phyloP scores from a whole-genome alignment of 2,888 invertebrate genomes.

The Drosophila pullipes region DNA sequence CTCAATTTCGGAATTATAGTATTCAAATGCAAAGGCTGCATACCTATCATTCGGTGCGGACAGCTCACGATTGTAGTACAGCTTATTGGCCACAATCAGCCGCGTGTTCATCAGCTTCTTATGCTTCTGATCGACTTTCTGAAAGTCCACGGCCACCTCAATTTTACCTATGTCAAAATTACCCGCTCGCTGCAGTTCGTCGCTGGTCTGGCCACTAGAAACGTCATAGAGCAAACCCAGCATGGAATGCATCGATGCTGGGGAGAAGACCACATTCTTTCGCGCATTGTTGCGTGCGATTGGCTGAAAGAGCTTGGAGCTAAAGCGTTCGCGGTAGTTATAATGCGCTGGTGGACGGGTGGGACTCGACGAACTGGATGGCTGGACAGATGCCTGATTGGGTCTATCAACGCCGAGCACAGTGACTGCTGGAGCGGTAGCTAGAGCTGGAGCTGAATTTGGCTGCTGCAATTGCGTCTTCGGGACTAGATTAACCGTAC shows the following conservation, averaged over 20 bases:
- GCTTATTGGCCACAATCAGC: constrained; percentile 71
- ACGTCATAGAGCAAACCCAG: constrained; percentile 90
- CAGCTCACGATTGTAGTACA: constrained; percentile 65
- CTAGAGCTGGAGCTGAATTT: neutral
- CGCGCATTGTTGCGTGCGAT: constrained; percentile 41
- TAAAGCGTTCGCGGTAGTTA: constrained; percentile 65
- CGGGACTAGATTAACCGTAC: neutral
- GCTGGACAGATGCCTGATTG: neutral
- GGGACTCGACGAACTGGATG: constrained; percentile 17
- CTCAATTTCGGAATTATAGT: constrained; percentile 65
- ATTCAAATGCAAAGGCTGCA: constrained; percentile 32
- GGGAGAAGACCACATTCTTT: constrained; percentile 78
- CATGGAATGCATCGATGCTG: constrained; percentile 89
- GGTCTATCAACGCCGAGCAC: constrained; percentile 3
- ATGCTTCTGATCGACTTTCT: constrained; percentile 16
- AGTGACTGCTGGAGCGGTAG: neutral
- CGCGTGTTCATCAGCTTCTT: constrained; percentile 24
- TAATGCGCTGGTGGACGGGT: constrained; percentile 40
- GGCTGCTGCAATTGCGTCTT: constrained; percentile 4
- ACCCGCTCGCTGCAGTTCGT: constrained; percentile 64
- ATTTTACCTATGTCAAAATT: constrained; percentile 25
- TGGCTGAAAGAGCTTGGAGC: constrained; percentile 61
- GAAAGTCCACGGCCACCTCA: constrained; percentile 46
- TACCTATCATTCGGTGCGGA: constrained; percentile 40
- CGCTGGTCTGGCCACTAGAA: constrained; percentile 86